Evolutionary conservation across 1,140 invertebrate genomes (phyloP).

Genomic region (Cyclina sinensis): DNA sequence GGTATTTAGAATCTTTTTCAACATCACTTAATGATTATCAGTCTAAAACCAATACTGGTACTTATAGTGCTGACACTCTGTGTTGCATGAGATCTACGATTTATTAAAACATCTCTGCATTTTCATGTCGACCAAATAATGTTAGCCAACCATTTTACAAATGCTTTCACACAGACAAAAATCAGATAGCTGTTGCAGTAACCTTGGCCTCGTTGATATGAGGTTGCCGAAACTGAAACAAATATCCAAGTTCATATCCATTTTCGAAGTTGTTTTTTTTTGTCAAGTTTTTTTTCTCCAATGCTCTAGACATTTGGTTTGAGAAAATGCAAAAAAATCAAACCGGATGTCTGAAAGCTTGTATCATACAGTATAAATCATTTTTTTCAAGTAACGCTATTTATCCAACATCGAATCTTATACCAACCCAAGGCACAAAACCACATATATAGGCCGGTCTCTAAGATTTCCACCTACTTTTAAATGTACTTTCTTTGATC

Average conservation of each 20-base stretch:
- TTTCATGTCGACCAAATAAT: not conserved
- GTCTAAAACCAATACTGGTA: too few species aligned
- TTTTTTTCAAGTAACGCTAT: too few species aligned
- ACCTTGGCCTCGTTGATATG: constrained; percentile 53
- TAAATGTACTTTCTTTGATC: not conserved
- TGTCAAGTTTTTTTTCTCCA: not conserved
- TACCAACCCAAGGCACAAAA: constrained; percentile 35
- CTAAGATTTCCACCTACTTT: not conserved
- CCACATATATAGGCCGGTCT: constrained; percentile 28
- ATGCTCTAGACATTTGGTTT: not conserved
- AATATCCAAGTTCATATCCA: constrained; percentile 1
- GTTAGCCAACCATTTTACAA: not conserved
- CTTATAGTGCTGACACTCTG: too few species aligned
- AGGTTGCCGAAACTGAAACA: constrained; percentile 63
- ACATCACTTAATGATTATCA: too few species aligned
- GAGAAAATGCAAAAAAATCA: constrained; percentile 25
- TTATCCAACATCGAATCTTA: not conserved
- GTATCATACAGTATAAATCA: not conserved
- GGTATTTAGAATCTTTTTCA: not conserved
- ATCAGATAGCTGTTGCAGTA: constrained; percentile 26
- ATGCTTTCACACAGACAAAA: not conserved
- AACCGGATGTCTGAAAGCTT: not conserved
- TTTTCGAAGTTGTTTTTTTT: not conserved
- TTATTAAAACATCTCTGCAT: not conserved
- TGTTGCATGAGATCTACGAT: too few species aligned